A percentile compares a stretch with the other conserved stretches of the same genome.
Evolutionary conservation across 2,888 invertebrate species (phyloP).

Genomic region (Lypha dubia): DNA sequence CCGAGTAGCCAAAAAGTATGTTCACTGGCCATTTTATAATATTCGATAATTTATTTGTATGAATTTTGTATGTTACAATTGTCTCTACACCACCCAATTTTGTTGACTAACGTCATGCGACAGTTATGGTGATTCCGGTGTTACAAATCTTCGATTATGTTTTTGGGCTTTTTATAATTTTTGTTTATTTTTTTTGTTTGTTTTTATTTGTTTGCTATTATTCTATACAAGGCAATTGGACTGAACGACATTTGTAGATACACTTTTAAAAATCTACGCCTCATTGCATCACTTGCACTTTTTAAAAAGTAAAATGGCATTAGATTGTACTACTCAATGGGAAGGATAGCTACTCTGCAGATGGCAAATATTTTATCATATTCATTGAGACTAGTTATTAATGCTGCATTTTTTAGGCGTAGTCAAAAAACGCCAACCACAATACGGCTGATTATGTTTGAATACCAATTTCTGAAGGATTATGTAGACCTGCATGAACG

Average conservation of each 20-base stretch:
- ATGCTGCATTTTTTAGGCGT: no score
- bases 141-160: slow-evolving; percentile 70
- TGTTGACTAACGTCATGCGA: slow-evolving; percentile 66
- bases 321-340: slow-evolving; percentile 30
- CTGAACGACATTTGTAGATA: slow-evolving; percentile 63
- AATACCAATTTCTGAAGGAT: no score
- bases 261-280: slow-evolving; percentile 70
- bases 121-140: slow-evolving; percentile 72
- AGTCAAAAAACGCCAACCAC: no score
- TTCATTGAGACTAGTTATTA: no score
- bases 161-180: slow-evolving; percentile 21
- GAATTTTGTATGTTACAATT: slow-evolving; percentile 53
- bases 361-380: no score
- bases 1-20: slow-evolving; percentile 2
- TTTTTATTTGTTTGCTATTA: slow-evolving; percentile 49
- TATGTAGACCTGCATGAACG: no score
- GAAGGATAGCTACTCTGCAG: neutral
- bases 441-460: no score
- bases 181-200: neutral
- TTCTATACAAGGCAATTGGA: slow-evolving; percentile 66
- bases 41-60: slow-evolving; percentile 33
- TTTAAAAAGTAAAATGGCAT: slow-evolving; percentile 52
- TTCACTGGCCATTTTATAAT: slow-evolving; percentile 16
- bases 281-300: slow-evolving; percentile 69
- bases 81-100: slow-evolving; percentile 69